A percentile compares a stretch with the other conserved stretches of the same genome.
phyloP scores from a whole-genome alignment of 2,113 vertebrate genomes.

The Propithecus coquereli region DNA sequence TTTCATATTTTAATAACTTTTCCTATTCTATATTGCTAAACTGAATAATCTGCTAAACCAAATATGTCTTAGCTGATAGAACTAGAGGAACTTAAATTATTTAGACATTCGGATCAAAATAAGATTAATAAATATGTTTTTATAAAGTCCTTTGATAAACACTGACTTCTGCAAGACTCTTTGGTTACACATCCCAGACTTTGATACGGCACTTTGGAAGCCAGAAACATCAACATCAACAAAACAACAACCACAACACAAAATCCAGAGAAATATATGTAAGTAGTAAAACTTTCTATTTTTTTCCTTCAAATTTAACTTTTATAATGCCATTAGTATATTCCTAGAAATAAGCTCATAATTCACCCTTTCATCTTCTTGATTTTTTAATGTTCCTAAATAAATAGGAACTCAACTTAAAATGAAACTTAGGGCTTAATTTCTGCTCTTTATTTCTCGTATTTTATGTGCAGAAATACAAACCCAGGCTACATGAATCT shows the following conservation, averaged over 20 bases:
- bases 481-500: background rate
- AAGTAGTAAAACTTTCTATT: background rate
- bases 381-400: background rate
- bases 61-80: background rate
- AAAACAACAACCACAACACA: background rate
- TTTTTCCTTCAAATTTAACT: background rate
- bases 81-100: background rate
- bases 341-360: background rate
- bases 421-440: background rate
- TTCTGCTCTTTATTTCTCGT: background rate
- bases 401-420: background rate
- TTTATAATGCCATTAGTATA: background rate
- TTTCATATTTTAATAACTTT: constrained; percentile 9
- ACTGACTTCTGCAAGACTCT: background rate
- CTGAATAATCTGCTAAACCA: background rate
- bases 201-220: background rate
- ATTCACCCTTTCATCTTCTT: background rate
- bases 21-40: background rate
- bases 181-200: background rate
- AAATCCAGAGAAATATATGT: background rate
- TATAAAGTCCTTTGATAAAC: background rate
- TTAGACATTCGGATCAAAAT: background rate
- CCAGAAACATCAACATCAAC: background rate
- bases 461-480: background rate
- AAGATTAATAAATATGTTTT: background rate